Evolutionary conservation across 1,140 invertebrate genomes (phyloP).

Genomic region (Neotoxoptera formosana): DNA sequence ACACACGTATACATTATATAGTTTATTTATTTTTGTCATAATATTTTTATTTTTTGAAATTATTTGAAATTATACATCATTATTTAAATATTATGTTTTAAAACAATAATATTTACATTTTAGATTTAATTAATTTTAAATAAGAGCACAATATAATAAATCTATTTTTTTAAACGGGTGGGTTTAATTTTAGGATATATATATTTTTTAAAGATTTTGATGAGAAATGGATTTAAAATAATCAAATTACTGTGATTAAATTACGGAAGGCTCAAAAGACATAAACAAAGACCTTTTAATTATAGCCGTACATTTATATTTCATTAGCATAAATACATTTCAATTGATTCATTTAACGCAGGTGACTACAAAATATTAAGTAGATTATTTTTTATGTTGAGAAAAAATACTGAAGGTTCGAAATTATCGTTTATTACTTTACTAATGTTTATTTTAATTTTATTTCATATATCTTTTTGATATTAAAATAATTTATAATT

Average conservation of each 20-base stretch:
- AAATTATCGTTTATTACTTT: not conserved
- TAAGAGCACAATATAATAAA: not conserved
- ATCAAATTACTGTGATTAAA: not conserved
- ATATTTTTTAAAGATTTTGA: not conserved
- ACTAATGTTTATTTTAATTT: not conserved
- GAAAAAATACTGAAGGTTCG: not conserved
- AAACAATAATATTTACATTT: no score
- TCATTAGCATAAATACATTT: not conserved
- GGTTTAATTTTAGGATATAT: not conserved
- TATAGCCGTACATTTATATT: not conserved
- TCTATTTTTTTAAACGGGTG: not conserved
- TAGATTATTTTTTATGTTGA: not conserved
- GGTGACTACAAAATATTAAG: not conserved
- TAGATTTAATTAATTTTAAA: no score
- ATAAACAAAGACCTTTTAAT: slow-evolving; percentile 1
- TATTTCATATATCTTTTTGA: not conserved
- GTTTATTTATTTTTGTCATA: no score
- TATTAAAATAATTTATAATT: not conserved
- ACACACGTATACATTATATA: no score
- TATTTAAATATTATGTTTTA: no score
- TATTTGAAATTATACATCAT: no score
- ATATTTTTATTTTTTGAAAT: no score
- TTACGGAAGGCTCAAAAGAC: not conserved
- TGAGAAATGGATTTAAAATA: not conserved
- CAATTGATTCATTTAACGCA: not conserved